phyloP scores from a whole-genome alignment of 2,113 vertebrate genomes.

The Anhinga rufa region DNA sequence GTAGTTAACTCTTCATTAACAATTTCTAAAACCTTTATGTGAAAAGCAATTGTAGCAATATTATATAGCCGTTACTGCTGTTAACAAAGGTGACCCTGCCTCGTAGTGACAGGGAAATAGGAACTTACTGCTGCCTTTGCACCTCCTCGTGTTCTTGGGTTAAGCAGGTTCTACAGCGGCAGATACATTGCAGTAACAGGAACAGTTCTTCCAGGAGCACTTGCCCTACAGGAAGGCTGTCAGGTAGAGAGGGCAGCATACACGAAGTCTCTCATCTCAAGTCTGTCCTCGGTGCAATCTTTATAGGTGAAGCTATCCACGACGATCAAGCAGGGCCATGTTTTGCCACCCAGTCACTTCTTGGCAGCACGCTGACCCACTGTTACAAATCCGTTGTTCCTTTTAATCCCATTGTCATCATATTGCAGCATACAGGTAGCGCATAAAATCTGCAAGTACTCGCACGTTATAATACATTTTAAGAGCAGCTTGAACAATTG shows the following conservation, averaged over 20 bases:
- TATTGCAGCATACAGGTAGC: not conserved
- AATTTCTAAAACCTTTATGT: not conserved
- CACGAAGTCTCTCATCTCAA: not conserved
- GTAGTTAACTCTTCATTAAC: not conserved
- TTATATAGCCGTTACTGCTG: too few relatives aligned
- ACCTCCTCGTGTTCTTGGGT: not conserved
- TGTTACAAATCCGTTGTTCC: not conserved
- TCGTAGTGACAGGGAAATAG: not conserved
- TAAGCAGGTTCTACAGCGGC: not conserved
- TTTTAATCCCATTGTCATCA: not conserved
- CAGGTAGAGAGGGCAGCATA: fast-evolving
- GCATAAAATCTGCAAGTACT: not conserved
- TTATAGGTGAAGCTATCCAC: not conserved
- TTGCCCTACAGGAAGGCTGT: not conserved
- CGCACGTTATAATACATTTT: not conserved
- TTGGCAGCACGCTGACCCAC: not conserved
- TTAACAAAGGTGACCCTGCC: not conserved
- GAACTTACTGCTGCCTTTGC: not conserved
- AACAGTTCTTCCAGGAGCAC: not conserved
- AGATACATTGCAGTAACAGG: not conserved
- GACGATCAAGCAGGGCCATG: fast-evolving
- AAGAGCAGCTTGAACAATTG: not conserved
- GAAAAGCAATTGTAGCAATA: not conserved
- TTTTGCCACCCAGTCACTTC: not conserved
- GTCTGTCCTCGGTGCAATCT: not conserved